Evolutionary conservation across 2,888 invertebrate species (phyloP).

Genomic region (Petrolisthes cinctipes): DNA sequence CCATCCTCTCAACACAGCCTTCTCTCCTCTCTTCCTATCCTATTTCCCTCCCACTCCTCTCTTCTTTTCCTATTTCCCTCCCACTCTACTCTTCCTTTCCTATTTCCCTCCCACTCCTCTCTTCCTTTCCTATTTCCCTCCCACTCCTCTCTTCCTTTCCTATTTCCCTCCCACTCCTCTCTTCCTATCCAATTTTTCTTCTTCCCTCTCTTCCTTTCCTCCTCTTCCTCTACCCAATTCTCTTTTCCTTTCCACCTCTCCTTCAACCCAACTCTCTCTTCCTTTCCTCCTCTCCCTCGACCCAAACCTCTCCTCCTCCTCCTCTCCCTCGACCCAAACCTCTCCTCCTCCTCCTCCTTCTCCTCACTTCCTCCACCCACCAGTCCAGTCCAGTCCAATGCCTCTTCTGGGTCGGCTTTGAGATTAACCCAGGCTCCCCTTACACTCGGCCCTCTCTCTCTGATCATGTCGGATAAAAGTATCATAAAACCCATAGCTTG

Average conservation of each 20-base stretch:
- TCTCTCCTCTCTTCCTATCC: background rate
- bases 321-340: background rate
- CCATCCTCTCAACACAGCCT: background rate
- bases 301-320: background rate
- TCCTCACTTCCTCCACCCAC: background rate
- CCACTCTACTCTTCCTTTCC: background rate
- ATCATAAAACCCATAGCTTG: no score
- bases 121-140: background rate
- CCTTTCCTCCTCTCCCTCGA: background rate
- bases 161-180: background rate
- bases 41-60: background rate
- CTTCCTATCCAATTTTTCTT: background rate
- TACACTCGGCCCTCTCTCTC: no score
- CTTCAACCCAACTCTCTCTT: background rate
- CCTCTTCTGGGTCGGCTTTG: no score
- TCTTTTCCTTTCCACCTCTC: background rate
- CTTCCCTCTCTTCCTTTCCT: background rate
- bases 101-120: background rate
- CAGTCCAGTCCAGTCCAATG: no score
- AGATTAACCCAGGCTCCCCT: no score
- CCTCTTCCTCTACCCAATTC: background rate
- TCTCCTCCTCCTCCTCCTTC: background rate
- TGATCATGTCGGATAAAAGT: no score
- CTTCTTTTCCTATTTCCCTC: background rate
- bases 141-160: background rate